Conservation (phyloP, 1,140 invertebrate genomes). For the Matsumurasca onukii region DNA sequence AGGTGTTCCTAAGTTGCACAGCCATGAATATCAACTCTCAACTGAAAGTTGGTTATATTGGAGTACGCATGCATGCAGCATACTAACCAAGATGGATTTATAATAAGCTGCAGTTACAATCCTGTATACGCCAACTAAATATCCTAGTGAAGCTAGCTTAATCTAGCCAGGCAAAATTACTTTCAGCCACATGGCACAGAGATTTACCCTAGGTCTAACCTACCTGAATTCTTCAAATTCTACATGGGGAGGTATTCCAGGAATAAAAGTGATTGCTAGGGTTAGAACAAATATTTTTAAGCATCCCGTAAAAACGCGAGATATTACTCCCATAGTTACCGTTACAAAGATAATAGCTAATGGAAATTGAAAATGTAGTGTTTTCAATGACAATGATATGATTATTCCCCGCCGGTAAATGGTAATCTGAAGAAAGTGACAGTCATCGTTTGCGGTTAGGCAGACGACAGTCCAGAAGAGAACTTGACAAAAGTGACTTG, state of each 20-base stretch:
- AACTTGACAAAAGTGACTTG: no score
- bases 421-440: no score
- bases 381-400: no score
- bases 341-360: not conserved
- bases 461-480: no score
- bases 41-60: not conserved
- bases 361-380: no score
- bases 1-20: no score
- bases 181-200: conserved; percentile 27
- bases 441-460: no score
- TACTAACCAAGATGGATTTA: not conserved
- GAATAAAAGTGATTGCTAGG: conserved; percentile 48
- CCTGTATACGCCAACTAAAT: not conserved
- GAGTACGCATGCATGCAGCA: not conserved
- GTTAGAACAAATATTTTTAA: not conserved
- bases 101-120: not conserved
- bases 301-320: not conserved
- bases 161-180: not conserved
- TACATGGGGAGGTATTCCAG: conserved; percentile 57
- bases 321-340: not conserved
- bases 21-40: no score
- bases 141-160: not conserved
- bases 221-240: conserved; percentile 54
- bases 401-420: no score
- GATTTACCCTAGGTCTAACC: conserved; percentile 35